These are phyloP conservation scores for Torymus tubicola DNA, from an alignment of 2,888 invertebrate genomes.

Conservation along the genomic window DNA sequence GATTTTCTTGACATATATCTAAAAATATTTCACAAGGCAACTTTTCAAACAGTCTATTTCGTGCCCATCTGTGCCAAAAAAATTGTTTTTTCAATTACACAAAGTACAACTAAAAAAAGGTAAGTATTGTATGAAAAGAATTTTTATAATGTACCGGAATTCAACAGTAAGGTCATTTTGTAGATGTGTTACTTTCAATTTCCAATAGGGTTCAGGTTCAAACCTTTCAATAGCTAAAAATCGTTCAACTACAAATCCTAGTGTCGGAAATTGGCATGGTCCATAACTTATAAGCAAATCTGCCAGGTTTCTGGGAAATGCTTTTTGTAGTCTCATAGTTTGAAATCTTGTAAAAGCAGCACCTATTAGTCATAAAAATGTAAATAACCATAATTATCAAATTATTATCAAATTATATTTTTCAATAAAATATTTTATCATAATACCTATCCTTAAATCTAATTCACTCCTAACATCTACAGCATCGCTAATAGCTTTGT, in stretches of 20 bases:
- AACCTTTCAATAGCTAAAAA: constrained; percentile 95
- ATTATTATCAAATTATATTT: not conserved
- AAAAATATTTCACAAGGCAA: constrained; percentile 88
- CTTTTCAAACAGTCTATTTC: constrained; percentile 92
- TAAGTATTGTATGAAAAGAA: not conserved
- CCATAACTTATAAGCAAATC: constrained; percentile 96
- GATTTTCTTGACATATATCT: constrained; percentile 87
- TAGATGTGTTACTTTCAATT: constrained; percentile 90
- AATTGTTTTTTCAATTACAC: not conserved
- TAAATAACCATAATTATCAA: not conserved
- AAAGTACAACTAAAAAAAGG: not conserved
- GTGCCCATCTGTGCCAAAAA: constrained; percentile 82
- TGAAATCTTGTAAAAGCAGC: constrained; percentile 99
- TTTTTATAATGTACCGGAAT: constrained; percentile 77
- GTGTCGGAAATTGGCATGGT: constrained; percentile 98
- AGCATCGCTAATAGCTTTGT: constrained; percentile 90
- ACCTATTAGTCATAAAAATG: constrained; percentile 77
- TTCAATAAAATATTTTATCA: constrained; percentile 8
- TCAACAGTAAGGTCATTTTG: constrained; percentile 88
- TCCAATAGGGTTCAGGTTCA: constrained; percentile 96
- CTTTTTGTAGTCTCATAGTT: constrained; percentile 90
- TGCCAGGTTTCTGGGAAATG: constrained; percentile 85
- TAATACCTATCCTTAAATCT: constrained; percentile 93
- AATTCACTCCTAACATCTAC: constrained; percentile 95
- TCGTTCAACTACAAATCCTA: constrained; percentile 99